Conservation (phyloP, 2,888 invertebrate genomes). For the Amiota minor region DNA sequence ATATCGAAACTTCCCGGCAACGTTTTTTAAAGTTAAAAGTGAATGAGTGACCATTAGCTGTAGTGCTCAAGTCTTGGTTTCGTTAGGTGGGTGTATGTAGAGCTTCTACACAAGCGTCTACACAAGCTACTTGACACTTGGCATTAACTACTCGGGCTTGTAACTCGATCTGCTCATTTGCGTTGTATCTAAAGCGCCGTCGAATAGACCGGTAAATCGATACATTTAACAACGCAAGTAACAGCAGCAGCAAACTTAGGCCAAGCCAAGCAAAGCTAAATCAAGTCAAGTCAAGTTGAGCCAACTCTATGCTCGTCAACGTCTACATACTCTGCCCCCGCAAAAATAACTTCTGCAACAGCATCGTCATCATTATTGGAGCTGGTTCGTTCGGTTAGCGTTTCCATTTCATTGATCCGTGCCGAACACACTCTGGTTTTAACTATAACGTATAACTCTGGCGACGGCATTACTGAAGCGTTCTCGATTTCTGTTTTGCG, state of each 20-base stretch:
- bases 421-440: constrained; percentile 48
- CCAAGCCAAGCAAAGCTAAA: not conserved
- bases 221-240: constrained; percentile 36
- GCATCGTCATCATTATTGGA: not conserved
- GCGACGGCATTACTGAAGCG: constrained; percentile 60
- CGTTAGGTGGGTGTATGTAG: too few relatives aligned
- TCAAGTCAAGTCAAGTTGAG: not conserved
- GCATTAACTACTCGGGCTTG: constrained; percentile 6
- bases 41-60: too few relatives aligned
- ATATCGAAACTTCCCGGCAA: too few relatives aligned
- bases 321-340: not conserved
- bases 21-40: too few relatives aligned
- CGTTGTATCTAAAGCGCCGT: constrained; percentile 43
- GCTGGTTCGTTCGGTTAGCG: constrained; percentile 38
- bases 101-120: too few relatives aligned
- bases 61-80: too few relatives aligned
- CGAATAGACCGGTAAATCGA: constrained; percentile 52
- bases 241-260: constrained; percentile 12
- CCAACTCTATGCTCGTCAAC: not conserved
- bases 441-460: not conserved
- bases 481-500: constrained; percentile 67
- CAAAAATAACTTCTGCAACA: constrained; percentile 3
- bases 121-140: not conserved
- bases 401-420: constrained; percentile 68
- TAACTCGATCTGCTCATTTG: constrained; percentile 33